Percentiles rank a stretch among this genome's conserved stretches.
These are phyloP conservation scores for Ridgeia piscesae DNA, from an alignment of 1,140 invertebrate species.

Conservation along the genomic window DNA sequence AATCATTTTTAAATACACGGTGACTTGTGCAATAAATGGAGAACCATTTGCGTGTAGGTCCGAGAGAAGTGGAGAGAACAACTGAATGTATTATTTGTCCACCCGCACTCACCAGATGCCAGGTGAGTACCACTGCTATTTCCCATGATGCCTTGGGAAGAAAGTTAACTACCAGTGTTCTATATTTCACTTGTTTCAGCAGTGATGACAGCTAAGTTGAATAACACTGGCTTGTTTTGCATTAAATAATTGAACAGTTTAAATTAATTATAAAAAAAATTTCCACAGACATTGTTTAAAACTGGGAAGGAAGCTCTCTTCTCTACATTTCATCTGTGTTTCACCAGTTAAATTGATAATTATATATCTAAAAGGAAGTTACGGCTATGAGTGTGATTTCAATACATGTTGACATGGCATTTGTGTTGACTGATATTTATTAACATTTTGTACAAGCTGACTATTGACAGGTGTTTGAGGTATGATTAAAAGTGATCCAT, in stretches of 20 bases:
- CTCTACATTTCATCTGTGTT: not conserved
- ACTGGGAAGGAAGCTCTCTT: too few species aligned
- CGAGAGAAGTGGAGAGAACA: constrained; percentile 13
- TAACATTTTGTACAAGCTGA: not conserved
- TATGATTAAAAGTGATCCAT: not conserved
- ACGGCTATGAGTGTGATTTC: not conserved
- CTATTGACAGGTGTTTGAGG: not conserved
- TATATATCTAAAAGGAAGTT: not conserved
- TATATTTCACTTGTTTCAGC: not conserved
- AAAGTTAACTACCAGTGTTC: not conserved
- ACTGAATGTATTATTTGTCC: constrained; percentile 15
- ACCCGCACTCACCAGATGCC: constrained; percentile 16
- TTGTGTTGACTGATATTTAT: not conserved
- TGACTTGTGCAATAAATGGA: not conserved
- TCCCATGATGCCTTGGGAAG: not conserved
- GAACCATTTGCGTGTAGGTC: constrained; percentile 7
- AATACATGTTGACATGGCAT: not conserved
- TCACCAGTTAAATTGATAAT: not conserved
- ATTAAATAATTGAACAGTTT: too few species aligned
- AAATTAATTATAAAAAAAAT: too few species aligned
- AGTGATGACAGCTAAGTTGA: too few species aligned
- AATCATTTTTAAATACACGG: not conserved
- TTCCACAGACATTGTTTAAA: too few species aligned
- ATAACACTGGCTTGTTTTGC: too few species aligned
- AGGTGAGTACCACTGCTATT: not conserved